phyloP scores from a whole-genome alignment of 2,113 vertebrate species.

The Tricholaema leucomelas region DNA sequence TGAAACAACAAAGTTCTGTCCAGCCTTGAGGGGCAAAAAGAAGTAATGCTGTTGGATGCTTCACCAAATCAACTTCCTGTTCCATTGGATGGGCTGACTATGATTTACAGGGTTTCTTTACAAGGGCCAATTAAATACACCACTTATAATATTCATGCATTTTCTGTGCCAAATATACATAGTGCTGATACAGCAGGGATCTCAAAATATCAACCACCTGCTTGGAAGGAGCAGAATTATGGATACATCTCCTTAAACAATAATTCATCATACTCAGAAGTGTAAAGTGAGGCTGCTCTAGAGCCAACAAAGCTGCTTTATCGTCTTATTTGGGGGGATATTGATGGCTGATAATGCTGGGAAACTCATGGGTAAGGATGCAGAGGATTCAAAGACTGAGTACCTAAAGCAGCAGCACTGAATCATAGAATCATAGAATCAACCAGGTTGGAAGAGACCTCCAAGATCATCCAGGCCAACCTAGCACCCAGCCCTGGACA shows the following conservation, averaged over 20 bases:
- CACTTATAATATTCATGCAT: slow-evolving; percentile 61
- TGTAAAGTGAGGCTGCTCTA: slow-evolving; percentile 45
- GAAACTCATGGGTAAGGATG: background rate
- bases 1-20: background rate
- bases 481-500: too few relatives aligned
- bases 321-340: slow-evolving; percentile 21
- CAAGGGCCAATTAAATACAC: slow-evolving; percentile 55
- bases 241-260: slow-evolving; percentile 66
- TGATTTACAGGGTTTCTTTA: slow-evolving; percentile 60
- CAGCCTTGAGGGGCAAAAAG: background rate
- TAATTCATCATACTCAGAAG: slow-evolving; percentile 68
- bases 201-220: slow-evolving; percentile 71
- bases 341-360: slow-evolving; percentile 26
- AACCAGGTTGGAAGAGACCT: too few relatives aligned
- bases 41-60: background rate
- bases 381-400: background rate
- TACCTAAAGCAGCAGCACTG: background rate
- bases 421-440: too few relatives aligned
- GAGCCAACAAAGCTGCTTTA: slow-evolving; percentile 67
- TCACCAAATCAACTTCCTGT: slow-evolving; percentile 18
- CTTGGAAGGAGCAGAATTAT: slow-evolving; percentile 56
- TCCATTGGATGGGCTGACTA: slow-evolving; percentile 54
- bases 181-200: slow-evolving; percentile 67
- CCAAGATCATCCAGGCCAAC: too few relatives aligned
- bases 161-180: slow-evolving; percentile 64